These are phyloP conservation scores for Ormyrus pomaceus DNA, from an alignment of 2,888 invertebrate genomes.

Conservation along the genomic window DNA sequence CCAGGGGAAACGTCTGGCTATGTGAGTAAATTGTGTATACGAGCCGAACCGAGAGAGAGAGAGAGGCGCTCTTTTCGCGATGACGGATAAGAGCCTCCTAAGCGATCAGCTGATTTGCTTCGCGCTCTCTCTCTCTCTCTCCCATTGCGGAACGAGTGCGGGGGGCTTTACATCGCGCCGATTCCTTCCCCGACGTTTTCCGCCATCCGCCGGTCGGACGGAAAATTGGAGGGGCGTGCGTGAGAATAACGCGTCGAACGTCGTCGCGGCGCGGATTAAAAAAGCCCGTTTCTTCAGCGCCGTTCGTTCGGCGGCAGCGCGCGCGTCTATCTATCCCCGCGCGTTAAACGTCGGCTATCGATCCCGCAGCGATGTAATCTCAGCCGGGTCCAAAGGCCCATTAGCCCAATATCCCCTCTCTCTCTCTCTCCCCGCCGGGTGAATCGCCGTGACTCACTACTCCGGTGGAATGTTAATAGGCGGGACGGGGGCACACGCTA, in stretches of 20 bases:
- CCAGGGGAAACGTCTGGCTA: slow-evolving; percentile 79
- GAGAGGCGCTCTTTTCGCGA: not conserved
- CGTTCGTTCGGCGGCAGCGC: no score
- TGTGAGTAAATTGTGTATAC: slow-evolving; percentile 72
- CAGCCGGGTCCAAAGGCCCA: not conserved
- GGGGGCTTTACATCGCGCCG: no score
- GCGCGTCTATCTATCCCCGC: no score
- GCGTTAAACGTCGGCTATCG: no score
- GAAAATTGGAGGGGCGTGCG: no score
- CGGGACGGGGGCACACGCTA: not conserved
- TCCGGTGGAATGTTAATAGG: slow-evolving; percentile 32
- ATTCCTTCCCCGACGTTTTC: no score
- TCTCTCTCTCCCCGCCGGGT: not conserved
- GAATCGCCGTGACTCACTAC: not conserved
- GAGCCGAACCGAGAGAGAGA: not conserved
- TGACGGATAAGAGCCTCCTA: not conserved
- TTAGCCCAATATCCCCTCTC: not conserved
- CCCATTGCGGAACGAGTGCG: no score
- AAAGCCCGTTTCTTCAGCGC: not conserved
- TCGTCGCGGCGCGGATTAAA: no score
- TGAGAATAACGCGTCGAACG: no score
- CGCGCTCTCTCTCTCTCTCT: not conserved
- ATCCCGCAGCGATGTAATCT: not conserved
- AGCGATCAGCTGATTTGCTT: not conserved
- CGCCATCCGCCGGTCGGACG: no score